phyloP scores from a whole-genome alignment of 2,113 vertebrate species.

The Oreochromis niloticus region DNA sequence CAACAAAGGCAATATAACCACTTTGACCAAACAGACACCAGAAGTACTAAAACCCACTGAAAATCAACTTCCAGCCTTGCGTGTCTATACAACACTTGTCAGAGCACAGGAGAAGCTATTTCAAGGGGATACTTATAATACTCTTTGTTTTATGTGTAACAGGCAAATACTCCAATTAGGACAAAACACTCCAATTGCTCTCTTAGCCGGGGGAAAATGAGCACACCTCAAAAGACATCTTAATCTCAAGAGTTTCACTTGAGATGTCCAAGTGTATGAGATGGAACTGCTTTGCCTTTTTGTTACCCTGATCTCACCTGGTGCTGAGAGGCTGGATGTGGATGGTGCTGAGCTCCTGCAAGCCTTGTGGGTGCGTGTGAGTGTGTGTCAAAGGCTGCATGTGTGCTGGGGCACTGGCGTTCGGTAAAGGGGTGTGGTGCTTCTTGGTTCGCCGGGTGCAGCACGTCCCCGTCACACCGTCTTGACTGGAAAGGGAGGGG shows the following conservation, averaged over 20 bases:
- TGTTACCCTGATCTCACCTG: conserved; percentile 71
- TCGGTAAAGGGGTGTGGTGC: conserved; percentile 82
- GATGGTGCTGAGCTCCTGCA: conserved; percentile 98
- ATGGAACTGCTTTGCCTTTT: not conserved
- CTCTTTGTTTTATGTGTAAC: not conserved
- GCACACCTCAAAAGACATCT: not conserved
- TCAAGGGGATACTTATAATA: not conserved
- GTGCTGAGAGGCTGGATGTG: conserved; percentile 93
- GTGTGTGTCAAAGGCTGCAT: conserved; percentile 83
- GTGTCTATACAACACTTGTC: not conserved
- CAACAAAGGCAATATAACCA: not conserved
- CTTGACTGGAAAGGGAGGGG: conserved; percentile 87
- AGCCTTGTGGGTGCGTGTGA: conserved; percentile 81
- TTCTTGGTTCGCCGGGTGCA: conserved; percentile 90
- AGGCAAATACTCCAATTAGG: no score
- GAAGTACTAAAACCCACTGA: not conserved
- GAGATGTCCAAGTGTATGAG: not conserved
- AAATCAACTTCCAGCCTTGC: not conserved
- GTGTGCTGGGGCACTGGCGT: conserved; percentile 81
- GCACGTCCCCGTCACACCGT: conserved; percentile 84
- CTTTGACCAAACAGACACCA: not conserved
- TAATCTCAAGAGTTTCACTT: not conserved
- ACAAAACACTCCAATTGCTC: not conserved
- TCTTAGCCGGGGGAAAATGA: not conserved
- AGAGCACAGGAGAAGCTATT: not conserved